Base-by-base conservation (phyloP, 1,140 invertebrate genomes). In the Musca vetustissima region DNA sequence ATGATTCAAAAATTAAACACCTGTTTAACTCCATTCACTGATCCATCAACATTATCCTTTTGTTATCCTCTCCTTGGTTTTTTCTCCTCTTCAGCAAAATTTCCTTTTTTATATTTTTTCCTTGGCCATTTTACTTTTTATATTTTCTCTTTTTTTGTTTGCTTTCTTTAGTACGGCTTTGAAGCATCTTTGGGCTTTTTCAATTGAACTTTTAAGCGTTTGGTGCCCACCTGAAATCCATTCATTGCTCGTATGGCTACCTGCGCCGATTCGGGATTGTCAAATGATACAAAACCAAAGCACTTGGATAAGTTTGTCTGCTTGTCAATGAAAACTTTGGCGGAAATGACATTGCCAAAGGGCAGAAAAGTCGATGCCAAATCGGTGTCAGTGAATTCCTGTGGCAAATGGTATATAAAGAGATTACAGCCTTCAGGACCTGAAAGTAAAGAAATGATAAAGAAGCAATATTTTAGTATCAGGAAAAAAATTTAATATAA, bases 321-420 rank as follows among this genome's bases (percentile, higher is more conserved):
- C 86, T 98, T 98, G 87, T 99, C 97, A 85, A 99, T 97, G 86
- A 98, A 99, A 84, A 99, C 97, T 88, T 99, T 99, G 76, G 97
- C 96, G 69, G 96, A 98, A 79, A 99, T 91, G 76, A 99, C 95
- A 83, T 91, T 94, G 74, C 97, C 97, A 86, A 98, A 99, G 67
- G 96, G 95, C 77, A 94, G 86, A 86, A 99, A 99, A 74, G 94
- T 97, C 68, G 94, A 91, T 74, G 93, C 93, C 69, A 99, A 89
- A 85, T 99, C 96, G 64, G 90, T 90, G 84, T 99, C 98, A 66
- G 90, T 93, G 85, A 98, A 98, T 84, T 99, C 97, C 83, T 98
- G 95, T 36, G 98, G 97, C 75, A 99, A 88, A 86, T 99, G 97
- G 83, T 99, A 99, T 75, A 99, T 99, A 85, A 99, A 99, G 72